Percentiles rank a stretch among this genome's conserved stretches.
phyloP scores from a whole-genome alignment of 2,113 vertebrate genomes.

The Myxocyprinus asiaticus region DNA sequence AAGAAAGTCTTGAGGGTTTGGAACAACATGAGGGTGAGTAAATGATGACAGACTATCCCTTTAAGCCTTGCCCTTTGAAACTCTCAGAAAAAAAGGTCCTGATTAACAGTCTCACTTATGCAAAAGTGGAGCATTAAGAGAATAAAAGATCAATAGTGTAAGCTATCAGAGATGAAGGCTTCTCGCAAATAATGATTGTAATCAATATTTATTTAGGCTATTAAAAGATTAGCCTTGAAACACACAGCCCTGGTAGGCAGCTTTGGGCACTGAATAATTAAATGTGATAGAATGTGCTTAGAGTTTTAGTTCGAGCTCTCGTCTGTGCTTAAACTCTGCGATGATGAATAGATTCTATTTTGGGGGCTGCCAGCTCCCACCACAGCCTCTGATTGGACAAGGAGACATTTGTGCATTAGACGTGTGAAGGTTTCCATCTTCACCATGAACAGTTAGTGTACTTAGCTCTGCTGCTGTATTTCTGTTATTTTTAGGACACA shows the following conservation, averaged over 20 bases:
- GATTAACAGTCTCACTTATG: neutral
- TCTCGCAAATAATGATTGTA: neutral
- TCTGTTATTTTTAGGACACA: conserved; percentile 27
- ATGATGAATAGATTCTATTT: conserved; percentile 27
- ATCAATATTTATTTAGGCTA: conserved; percentile 28
- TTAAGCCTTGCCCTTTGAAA: no score
- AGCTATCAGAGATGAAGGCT: neutral
- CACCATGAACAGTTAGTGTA: neutral
- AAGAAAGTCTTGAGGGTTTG: no score
- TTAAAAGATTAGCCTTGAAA: conserved; percentile 29
- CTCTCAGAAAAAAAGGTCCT: neutral
- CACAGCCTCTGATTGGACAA: neutral
- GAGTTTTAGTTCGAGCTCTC: neutral
- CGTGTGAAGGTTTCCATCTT: conserved; percentile 19
- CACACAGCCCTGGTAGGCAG: neutral
- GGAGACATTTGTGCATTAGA: conserved; percentile 1
- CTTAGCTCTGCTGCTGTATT: neutral
- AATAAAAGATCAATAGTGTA: neutral
- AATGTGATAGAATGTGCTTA: neutral
- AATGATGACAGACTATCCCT: no score
- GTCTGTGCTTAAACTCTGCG: conserved; percentile 4
- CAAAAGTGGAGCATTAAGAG: neutral
- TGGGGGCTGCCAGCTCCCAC: neutral
- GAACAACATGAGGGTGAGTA: no score
- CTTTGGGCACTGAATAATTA: neutral